Evolutionary conservation across 2,797 vertebrate genomes (phyloP), one percentile per base, ranked within the genome.

Genomic region (Molossus alvarezi): DNA sequence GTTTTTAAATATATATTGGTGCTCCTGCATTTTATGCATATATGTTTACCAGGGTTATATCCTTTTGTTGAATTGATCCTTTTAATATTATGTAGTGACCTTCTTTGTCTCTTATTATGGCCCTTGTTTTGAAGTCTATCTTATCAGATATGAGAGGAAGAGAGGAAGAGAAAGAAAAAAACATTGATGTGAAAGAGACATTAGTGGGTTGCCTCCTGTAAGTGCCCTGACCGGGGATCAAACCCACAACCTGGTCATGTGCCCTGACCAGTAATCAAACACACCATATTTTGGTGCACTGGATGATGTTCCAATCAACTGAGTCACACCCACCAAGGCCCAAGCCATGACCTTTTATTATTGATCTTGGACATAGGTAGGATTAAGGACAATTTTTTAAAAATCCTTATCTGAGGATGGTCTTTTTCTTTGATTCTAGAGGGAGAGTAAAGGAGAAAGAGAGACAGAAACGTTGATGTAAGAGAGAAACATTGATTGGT

Each of bases 271-370:
- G n/a, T 17, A 67, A 67, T 20, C 2, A 17, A 67, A 67, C n/a
- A n/a, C 15, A 1, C 9, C 4, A 67, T 17, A 15, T 20, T 33
- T 67, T 33, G 65, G 65, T 33, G 15, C 65, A 33, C n/a, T 33
- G 65, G 65, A 67, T 15, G 18, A 20, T 17, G 33, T 17, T 67
- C n/a, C 51, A 53, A 53, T 13, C 12, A 53, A 13, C 51, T 53
- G 51, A 53, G 51, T 53, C 51, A 53, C 51, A 53, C n/a, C 33
- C n/a, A n/a, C n/a, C 65, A 69, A n/a, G n/a, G 65, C n/a, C 9
- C 65, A 69, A n/a, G n/a, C 14, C 3, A 3, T 95, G 91, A 82
- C 83, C 94, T 95, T 97, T 97, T 84, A 73, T 88, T 94, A 65
- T 93, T 85, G 82, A 96, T 96, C 81, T 88, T 45, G 33, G 45